Percentiles rank a stretch among this genome's conserved stretches.
phyloP scores from a whole-genome alignment of 1,140 invertebrate genomes.

The Drosophila tristis region DNA sequence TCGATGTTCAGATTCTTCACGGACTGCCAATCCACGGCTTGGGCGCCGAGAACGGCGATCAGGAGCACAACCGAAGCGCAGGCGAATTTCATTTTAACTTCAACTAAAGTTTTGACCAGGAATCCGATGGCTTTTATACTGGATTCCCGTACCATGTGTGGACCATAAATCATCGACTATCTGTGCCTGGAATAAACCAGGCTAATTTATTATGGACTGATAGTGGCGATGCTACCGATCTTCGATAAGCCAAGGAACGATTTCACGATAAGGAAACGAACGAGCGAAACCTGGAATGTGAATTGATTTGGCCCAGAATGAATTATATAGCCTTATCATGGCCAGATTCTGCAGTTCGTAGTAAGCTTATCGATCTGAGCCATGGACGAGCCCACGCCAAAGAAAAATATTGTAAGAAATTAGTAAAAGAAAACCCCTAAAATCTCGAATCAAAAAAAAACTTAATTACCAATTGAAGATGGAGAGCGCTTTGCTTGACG shows the following conservation, averaged over 20 bases:
- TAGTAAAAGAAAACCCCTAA: not conserved
- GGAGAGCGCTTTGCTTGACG: too few relatives aligned
- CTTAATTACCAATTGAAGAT: not conserved
- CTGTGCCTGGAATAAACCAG: slow-evolving; percentile 21
- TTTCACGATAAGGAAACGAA: slow-evolving; percentile 23
- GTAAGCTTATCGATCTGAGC: slow-evolving; percentile 10
- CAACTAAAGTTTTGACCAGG: slow-evolving; percentile 32
- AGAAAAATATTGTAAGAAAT: not conserved
- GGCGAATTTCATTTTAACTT: slow-evolving; percentile 48
- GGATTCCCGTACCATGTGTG: not conserved
- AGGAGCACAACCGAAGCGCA: slow-evolving; percentile 32
- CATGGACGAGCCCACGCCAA: slow-evolving; percentile 14
- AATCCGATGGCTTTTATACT: slow-evolving; percentile 29
- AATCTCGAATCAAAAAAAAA: not conserved
- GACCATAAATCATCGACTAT: slow-evolving; percentile 47
- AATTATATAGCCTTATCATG: slow-evolving; percentile 13
- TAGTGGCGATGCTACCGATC: slow-evolving; percentile 39
- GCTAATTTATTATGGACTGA: slow-evolving; percentile 31
- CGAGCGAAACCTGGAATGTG: not conserved
- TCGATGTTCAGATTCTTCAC: slow-evolving; percentile 48
- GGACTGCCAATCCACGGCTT: slow-evolving; percentile 44
- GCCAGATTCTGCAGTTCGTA: slow-evolving; percentile 21
- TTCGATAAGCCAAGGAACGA: not conserved
- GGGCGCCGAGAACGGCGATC: slow-evolving; percentile 29
- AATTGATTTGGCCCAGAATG: slow-evolving; percentile 4